Evolutionary conservation across 2,888 invertebrate genomes (phyloP).

Genomic region (Platerodrilus igneus): DNA sequence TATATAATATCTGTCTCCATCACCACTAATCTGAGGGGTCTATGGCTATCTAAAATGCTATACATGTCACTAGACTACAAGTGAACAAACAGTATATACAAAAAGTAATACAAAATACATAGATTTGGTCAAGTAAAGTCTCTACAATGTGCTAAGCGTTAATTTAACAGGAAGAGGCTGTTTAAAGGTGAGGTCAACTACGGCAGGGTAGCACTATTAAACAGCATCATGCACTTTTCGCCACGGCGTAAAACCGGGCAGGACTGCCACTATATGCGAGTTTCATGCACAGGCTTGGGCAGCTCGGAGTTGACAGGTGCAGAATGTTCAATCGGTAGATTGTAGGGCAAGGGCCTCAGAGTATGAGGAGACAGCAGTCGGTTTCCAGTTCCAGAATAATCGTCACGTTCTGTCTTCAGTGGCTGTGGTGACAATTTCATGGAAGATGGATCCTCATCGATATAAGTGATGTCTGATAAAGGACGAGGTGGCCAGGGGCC

Average conservation of each 20-base stretch:
- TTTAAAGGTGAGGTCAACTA: slow-evolving; percentile 29
- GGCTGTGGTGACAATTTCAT: slow-evolving; percentile 43
- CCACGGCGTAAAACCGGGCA: slow-evolving; percentile 39
- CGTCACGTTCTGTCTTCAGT: slow-evolving; percentile 43
- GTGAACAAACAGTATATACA: slow-evolving; percentile 48
- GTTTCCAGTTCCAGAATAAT: slow-evolving; percentile 41
- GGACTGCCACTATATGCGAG: slow-evolving; percentile 59
- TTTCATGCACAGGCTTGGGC: slow-evolving; percentile 66
- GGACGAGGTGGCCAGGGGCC: slow-evolving; percentile 61
- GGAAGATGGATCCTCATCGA: slow-evolving; percentile 47
- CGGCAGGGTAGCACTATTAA: slow-evolving; percentile 30
- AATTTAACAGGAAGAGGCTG: slow-evolving; percentile 34
- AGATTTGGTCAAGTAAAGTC: slow-evolving; percentile 42
- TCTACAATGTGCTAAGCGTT: slow-evolving; percentile 47
- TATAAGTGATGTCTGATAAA: slow-evolving; percentile 76
- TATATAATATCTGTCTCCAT: slow-evolving; percentile 42
- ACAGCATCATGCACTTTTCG: slow-evolving; percentile 39
- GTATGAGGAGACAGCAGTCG: slow-evolving; percentile 47
- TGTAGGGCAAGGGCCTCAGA: slow-evolving; percentile 52
- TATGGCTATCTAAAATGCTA: slow-evolving; percentile 51
- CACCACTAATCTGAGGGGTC: slow-evolving; percentile 48
- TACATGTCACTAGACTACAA: slow-evolving; percentile 50
- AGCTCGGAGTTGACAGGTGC: slow-evolving; percentile 56
- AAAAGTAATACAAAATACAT: slow-evolving; percentile 44
- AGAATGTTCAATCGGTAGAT: slow-evolving; percentile 54